A percentile compares a stretch with the other conserved stretches of the same genome.
These are phyloP conservation scores for Pterocles orientalis DNA, from an alignment of 2,113 vertebrate genomes.

Conservation along the genomic window DNA sequence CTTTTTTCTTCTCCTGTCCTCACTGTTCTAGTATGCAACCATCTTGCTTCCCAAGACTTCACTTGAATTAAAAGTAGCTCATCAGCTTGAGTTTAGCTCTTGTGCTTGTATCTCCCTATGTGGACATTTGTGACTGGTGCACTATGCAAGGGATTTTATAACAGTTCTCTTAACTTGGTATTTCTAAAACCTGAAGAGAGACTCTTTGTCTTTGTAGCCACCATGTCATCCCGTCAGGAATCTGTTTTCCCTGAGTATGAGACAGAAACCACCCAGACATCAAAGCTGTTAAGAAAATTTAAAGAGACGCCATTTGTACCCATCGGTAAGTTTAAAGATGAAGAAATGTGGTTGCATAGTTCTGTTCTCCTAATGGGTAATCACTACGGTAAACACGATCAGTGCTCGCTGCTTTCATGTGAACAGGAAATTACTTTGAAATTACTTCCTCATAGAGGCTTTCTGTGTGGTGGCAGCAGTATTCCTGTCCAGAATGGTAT, in stretches of 20 bases:
- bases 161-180: neutral
- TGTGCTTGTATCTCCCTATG: neutral
- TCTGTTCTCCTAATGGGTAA: neutral
- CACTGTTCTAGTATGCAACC: neutral
- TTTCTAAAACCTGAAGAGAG: neutral
- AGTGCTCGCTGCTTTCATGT: neutral
- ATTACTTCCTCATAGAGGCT: neutral
- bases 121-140: neutral
- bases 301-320: slow-evolving; percentile 48
- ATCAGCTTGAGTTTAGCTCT: neutral
- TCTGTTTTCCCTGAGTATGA: neutral
- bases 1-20: neutral
- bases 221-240: slow-evolving; percentile 32
- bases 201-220: slow-evolving; percentile 4
- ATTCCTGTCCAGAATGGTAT: neutral
- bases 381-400: fast-evolving
- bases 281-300: slow-evolving; percentile 38
- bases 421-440: neutral
- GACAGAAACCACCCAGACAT: slow-evolving; percentile 38
- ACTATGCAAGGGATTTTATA: neutral
- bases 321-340: slow-evolving; percentile 3
- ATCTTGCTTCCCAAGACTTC: neutral
- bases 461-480: neutral
- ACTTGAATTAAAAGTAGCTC: neutral
- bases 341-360: neutral